These are phyloP conservation scores for Craseonycteris thonglongyai DNA, from an alignment of 2,113 vertebrate species.

Conservation along the genomic window DNA sequence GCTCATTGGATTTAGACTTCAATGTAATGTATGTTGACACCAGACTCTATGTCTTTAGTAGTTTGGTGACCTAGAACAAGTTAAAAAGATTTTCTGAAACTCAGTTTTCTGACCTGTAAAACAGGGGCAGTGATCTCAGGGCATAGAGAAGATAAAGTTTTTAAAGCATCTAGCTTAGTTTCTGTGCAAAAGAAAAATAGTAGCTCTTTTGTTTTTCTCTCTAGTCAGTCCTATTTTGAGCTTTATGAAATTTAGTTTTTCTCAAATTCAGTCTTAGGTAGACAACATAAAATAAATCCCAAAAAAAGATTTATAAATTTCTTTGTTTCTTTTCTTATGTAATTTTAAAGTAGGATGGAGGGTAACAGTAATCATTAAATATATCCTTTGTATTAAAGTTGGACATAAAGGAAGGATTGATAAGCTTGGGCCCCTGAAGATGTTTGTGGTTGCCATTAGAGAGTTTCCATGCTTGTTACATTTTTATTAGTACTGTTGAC, in stretches of 20 bases:
- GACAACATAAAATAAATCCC: neutral
- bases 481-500: neutral
- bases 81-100: neutral
- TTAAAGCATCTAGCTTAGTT: neutral
- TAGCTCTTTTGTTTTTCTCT: neutral
- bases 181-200: neutral
- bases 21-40: neutral
- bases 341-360: neutral
- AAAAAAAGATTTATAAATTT: neutral
- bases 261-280: neutral
- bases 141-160: neutral
- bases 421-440: neutral
- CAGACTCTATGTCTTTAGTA: neutral
- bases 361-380: neutral
- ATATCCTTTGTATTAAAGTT: neutral
- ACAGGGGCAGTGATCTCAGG: neutral
- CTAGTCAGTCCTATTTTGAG: neutral
- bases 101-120: neutral
- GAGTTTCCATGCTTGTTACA: neutral
- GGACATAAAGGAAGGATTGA: neutral
- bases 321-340: neutral
- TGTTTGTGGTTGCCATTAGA: neutral
- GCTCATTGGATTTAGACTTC: neutral
- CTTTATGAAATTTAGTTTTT: neutral
- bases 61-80: neutral